Conservation (phyloP, 2,888 invertebrate species). For the Hirtodrosophila cameraria region DNA sequence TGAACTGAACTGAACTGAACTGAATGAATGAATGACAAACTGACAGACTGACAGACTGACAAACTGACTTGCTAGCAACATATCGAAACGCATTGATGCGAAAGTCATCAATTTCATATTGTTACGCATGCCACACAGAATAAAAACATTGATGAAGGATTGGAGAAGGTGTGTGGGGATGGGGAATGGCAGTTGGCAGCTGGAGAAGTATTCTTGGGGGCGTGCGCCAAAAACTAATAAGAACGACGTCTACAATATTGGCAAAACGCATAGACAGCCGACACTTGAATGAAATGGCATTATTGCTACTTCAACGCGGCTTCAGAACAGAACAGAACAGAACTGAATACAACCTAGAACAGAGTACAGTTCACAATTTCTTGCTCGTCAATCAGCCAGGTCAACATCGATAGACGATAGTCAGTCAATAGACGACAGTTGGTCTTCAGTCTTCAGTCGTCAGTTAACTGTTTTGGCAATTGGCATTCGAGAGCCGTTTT, state of each 20-base stretch:
- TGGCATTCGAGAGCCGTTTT: constrained; percentile 59
- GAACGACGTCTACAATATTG: constrained; percentile 49
- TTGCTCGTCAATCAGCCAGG: constrained; percentile 66
- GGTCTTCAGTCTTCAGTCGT: constrained; percentile 1
- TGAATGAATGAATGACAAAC: constrained; percentile 10
- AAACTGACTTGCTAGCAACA: constrained; percentile 57
- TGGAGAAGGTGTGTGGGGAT: neutral
- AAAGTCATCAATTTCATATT: constrained; percentile 80
- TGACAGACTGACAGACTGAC: constrained; percentile 33
- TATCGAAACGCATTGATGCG: constrained; percentile 73
- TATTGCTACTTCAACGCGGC: constrained; percentile 75
- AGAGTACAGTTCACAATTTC: constrained; percentile 10
- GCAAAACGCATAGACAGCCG: constrained; percentile 42
- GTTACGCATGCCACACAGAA: constrained; percentile 76
- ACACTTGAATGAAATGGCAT: constrained; percentile 76
- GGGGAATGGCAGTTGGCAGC: constrained; percentile 1
- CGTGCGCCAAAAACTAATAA: constrained; percentile 50
- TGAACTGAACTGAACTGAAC: no score
- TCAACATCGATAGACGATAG: constrained; percentile 12
- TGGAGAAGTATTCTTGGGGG: neutral
- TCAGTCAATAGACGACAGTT: constrained; percentile 28
- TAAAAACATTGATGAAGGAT: constrained; percentile 36
- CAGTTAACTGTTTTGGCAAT: constrained; percentile 26
- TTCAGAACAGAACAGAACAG: no score
- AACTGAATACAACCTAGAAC: no score